These are phyloP conservation scores for Acrocephalus kingi DNA, from an alignment of 2,113 vertebrate species.

Conservation along the genomic window DNA sequence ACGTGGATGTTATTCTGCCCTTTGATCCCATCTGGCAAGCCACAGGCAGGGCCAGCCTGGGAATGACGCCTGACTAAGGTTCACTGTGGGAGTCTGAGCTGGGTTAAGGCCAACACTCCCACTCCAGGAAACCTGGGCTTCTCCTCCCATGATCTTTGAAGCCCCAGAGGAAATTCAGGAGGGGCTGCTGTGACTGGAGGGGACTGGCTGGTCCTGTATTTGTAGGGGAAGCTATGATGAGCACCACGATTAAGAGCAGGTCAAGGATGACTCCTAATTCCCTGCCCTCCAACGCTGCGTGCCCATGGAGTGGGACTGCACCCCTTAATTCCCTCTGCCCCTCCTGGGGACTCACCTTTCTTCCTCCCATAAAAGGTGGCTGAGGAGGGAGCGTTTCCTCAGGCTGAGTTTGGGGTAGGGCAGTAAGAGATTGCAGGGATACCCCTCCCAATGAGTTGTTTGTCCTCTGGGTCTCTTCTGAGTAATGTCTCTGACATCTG, in stretches of 20 bases:
- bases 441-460: neutral
- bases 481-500: neutral
- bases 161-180: neutral
- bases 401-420: neutral
- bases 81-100: neutral
- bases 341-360: neutral
- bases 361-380: neutral
- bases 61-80: fast-evolving
- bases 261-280: fast-evolving
- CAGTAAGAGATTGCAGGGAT: neutral
- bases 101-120: fast-evolving
- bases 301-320: neutral
- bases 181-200: neutral
- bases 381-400: neutral
- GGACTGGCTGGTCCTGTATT: neutral
- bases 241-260: neutral
- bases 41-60: neutral
- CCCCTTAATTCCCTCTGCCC: neutral
- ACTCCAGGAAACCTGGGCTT: neutral
- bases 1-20: neutral
- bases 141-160: neutral
- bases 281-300: neutral
- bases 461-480: neutral
- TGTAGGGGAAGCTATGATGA: neutral
- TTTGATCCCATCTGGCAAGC: neutral